A percentile compares a stretch with the other conserved stretches of the same genome.
Conservation (phyloP, 2,797 vertebrate species). For the Gallinago solitaria region DNA sequence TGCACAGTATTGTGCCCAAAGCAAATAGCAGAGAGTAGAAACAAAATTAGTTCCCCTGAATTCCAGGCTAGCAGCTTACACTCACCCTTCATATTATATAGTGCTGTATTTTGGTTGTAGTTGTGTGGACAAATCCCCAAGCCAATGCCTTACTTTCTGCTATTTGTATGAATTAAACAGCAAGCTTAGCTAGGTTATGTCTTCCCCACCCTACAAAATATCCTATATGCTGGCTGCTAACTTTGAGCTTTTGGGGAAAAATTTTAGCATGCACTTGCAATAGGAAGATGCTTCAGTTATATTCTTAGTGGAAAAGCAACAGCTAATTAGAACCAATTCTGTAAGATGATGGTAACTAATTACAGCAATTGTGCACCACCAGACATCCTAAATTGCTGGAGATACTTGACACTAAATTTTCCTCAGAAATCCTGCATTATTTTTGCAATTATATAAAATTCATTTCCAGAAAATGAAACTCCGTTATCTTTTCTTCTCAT, state of each 20-base stretch:
- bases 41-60: not conserved
- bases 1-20: not conserved
- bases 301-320: conserved; percentile 9
- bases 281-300: not conserved
- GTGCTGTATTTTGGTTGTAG: not conserved
- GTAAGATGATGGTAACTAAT: conserved; percentile 26
- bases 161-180: not conserved
- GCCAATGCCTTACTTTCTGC: not conserved
- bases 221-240: not conserved
- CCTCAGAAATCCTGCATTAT: not conserved
- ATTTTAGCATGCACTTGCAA: not conserved
- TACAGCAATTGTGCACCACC: not conserved
- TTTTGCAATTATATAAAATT: not conserved
- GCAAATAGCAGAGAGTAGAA: not conserved
- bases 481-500: not conserved
- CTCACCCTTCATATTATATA: not conserved
- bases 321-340: conserved; percentile 14
- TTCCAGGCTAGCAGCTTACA: not conserved
- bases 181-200: not conserved
- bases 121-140: not conserved
- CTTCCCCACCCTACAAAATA: not conserved
- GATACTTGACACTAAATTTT: not conserved
- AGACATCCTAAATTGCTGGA: not conserved
- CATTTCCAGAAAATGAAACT: not conserved
- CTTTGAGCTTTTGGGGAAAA: not conserved